Evolutionary conservation across 2,888 invertebrate genomes (phyloP).

Genomic region (Baronia brevicornis): DNA sequence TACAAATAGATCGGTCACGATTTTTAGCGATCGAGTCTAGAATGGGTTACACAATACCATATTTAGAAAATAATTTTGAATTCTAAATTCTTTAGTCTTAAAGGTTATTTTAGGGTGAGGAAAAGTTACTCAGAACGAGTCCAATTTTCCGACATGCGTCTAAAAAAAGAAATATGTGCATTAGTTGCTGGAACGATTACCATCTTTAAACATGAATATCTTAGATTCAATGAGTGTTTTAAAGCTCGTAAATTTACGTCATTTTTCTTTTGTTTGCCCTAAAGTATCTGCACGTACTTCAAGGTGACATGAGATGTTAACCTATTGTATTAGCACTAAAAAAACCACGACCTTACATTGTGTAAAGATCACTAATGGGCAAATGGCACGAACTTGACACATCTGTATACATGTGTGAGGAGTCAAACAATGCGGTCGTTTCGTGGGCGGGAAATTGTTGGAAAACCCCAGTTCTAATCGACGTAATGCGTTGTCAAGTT

Average conservation of each 20-base stretch:
- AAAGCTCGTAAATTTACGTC: constrained; percentile 22
- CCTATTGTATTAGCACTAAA: constrained; percentile 68
- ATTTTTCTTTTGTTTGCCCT: constrained; percentile 28
- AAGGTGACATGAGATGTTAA: constrained; percentile 71
- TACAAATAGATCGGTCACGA: constrained; percentile 71
- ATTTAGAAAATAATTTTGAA: constrained; percentile 17
- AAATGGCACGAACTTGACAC: constrained; percentile 42
- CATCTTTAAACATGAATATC: constrained; percentile 25
- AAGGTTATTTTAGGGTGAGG: constrained; percentile 16
- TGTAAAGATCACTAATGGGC: constrained; percentile 67
- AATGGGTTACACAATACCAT: constrained; percentile 18
- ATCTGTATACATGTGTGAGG: constrained; percentile 6
- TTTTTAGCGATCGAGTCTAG: constrained; percentile 20
- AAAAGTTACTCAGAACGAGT: constrained; percentile 17
- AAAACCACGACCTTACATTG: constrained; percentile 67
- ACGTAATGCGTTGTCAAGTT: too few species aligned
- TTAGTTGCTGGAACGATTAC: constrained; percentile 28
- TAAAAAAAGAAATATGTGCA: constrained; percentile 31
- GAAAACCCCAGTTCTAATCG: constrained; percentile 30
- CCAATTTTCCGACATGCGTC: constrained; percentile 15
- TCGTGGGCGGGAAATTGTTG: constrained; percentile 31
- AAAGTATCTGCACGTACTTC: constrained; percentile 61
- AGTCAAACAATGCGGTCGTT: constrained; percentile 25
- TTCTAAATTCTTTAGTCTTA: constrained; percentile 3
- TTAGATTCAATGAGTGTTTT: constrained; percentile 32